A percentile compares a stretch with the other conserved stretches of the same genome.
phyloP scores from a whole-genome alignment of 1,140 invertebrate genomes.

The Scylla paramamosain region DNA sequence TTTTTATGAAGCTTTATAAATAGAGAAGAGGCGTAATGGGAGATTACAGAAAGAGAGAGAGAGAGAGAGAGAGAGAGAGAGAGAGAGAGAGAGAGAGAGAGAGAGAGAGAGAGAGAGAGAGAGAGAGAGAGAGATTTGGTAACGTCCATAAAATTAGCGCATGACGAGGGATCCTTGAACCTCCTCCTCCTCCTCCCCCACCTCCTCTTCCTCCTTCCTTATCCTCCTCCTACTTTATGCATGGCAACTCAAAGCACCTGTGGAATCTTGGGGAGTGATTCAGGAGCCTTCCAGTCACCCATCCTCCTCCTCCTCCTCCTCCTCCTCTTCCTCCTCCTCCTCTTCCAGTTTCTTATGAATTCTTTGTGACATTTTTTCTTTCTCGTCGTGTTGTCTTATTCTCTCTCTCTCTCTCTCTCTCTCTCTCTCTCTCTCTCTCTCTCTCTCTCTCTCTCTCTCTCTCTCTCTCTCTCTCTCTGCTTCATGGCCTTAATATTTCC shows the following conservation, averaged over 20 bases:
- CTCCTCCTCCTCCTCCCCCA: neutral
- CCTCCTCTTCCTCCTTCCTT: neutral
- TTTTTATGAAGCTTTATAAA: neutral
- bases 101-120: neutral
- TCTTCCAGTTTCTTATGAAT: neutral
- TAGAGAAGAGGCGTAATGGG: neutral
- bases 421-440: too few relatives aligned
- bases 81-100: neutral
- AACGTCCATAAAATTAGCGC: neutral
- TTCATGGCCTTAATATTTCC: neutral
- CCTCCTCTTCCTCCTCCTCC: neutral
- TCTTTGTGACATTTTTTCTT: neutral
- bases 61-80: conserved; percentile 1
- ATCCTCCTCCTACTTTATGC: neutral
- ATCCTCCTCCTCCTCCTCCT: conserved; percentile 4
- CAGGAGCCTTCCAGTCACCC: neutral
- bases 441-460: neutral
- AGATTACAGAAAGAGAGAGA: neutral
- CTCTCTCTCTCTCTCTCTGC: neutral
- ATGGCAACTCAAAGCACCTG: too few relatives aligned
- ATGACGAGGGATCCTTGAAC: neutral
- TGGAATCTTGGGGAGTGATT: too few relatives aligned
- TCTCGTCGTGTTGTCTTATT: neutral
- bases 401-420: neutral
- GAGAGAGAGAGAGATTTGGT: neutral